A percentile compares a stretch with the other conserved stretches of the same genome.
Evolutionary conservation across 2,113 vertebrate species (phyloP).

Genomic region (Dipodomys spectabilis): DNA sequence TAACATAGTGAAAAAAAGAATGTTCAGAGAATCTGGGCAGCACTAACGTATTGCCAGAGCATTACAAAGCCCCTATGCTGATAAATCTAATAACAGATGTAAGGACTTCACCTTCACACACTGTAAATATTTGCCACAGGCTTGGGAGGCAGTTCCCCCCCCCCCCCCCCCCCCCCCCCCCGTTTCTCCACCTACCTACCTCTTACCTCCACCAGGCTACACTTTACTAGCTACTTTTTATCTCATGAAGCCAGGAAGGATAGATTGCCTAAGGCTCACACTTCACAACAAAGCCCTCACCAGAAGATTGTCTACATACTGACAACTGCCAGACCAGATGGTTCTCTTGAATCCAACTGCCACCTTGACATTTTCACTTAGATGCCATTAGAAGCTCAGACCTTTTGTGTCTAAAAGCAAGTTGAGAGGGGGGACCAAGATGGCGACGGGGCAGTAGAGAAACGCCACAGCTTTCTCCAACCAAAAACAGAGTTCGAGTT

Average conservation of each 20-base stretch:
- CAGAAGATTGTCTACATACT: background rate
- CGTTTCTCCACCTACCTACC: background rate
- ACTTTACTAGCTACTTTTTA: background rate
- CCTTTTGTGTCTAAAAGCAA: background rate
- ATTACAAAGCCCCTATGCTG: background rate
- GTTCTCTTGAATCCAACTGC: background rate
- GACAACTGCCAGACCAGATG: background rate
- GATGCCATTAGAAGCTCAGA: slow-evolving; percentile 3
- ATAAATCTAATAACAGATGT: background rate
- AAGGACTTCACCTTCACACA: background rate
- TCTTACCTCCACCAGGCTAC: background rate
- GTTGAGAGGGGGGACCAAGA: too few relatives aligned
- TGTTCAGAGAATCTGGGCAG: too few relatives aligned
- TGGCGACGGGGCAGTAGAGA: too few relatives aligned
- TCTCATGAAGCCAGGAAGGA: background rate
- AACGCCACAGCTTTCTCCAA: too few relatives aligned
- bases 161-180: background rate
- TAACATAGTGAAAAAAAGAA: background rate
- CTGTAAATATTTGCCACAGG: background rate
- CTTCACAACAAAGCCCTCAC: background rate
- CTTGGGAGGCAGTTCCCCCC: background rate
- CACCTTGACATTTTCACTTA: background rate
- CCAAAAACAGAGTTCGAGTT: too few relatives aligned
- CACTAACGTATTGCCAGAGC: too few relatives aligned
- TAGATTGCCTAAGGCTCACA: background rate